Evolutionary conservation across 2,113 vertebrate genomes (phyloP).

Genomic region (Rallus limicola): DNA sequence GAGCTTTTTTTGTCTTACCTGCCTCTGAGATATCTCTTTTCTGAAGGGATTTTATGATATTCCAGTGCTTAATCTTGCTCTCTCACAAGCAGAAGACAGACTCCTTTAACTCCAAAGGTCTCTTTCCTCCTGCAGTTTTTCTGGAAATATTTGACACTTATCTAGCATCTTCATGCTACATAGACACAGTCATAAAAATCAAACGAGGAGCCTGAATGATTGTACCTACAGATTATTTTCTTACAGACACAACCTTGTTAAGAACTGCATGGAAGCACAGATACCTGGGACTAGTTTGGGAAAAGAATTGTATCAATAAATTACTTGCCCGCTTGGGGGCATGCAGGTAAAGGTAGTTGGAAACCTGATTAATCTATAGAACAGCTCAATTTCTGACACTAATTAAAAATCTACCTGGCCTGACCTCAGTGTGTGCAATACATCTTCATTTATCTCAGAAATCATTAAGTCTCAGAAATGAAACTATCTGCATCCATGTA

Average conservation of each 20-base stretch:
- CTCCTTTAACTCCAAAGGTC: not conserved
- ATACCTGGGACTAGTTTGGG: not conserved
- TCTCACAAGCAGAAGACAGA: not conserved
- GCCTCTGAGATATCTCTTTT: not conserved
- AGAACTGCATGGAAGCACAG: not conserved
- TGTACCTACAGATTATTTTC: not conserved
- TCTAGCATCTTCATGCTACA: not conserved
- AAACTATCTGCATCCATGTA: not conserved
- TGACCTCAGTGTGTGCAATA: not conserved
- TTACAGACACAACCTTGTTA: not conserved
- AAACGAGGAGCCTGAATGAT: not conserved
- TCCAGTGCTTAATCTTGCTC: not conserved
- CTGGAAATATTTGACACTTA: not conserved
- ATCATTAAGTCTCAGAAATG: not conserved
- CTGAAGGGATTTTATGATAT: not conserved
- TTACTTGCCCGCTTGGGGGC: not conserved
- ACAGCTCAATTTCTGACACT: not conserved
- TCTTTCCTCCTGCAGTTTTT: not conserved
- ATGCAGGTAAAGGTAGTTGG: not conserved
- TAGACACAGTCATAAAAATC: not conserved
- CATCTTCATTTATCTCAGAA: not conserved
- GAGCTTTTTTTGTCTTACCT: not conserved
- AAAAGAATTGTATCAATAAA: not conserved
- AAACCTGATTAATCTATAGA: not conserved
- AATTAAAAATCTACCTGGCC: not conserved